Evolutionary conservation across 1,140 invertebrate genomes (phyloP).

Genomic region (Xylocopa sonorina): DNA sequence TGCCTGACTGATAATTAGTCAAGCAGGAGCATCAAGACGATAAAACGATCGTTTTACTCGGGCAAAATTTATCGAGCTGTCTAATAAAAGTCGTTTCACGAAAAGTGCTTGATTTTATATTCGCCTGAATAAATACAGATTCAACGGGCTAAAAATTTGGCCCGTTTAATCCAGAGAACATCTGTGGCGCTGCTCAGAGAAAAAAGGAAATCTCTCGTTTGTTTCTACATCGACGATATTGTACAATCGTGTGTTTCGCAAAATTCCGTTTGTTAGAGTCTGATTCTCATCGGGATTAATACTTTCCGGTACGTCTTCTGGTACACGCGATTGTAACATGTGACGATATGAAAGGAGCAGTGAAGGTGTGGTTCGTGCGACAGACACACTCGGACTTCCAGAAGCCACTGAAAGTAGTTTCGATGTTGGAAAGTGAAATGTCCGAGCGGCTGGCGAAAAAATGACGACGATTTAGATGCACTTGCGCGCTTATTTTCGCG

Average conservation of each 20-base stretch:
- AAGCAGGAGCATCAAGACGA: background rate
- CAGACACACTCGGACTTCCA: background rate
- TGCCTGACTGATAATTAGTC: slow-evolving; percentile 15
- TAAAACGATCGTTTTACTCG: background rate
- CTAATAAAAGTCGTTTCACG: background rate
- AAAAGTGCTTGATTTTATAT: no score
- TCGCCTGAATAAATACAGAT: no score
- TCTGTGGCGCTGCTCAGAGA: no score
- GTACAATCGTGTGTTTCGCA: no score
- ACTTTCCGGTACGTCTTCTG: background rate
- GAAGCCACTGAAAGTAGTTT: slow-evolving; percentile 42
- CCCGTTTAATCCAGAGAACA: no score
- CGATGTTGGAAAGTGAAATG: slow-evolving; percentile 63
- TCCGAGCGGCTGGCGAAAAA: slow-evolving; percentile 24
- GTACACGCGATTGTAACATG: background rate
- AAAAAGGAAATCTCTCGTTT: no score
- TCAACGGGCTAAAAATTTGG: no score
- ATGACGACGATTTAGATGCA: background rate
- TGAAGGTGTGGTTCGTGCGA: slow-evolving; percentile 15
- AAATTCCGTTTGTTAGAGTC: background rate
- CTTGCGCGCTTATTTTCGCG: background rate
- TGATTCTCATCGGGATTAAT: background rate
- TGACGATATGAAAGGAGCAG: slow-evolving; percentile 33
- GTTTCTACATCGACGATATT: no score
- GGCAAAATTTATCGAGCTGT: background rate